These are phyloP conservation scores for Vesta saturnalis DNA, from an alignment of 2,888 invertebrate species.

Conservation along the genomic window DNA sequence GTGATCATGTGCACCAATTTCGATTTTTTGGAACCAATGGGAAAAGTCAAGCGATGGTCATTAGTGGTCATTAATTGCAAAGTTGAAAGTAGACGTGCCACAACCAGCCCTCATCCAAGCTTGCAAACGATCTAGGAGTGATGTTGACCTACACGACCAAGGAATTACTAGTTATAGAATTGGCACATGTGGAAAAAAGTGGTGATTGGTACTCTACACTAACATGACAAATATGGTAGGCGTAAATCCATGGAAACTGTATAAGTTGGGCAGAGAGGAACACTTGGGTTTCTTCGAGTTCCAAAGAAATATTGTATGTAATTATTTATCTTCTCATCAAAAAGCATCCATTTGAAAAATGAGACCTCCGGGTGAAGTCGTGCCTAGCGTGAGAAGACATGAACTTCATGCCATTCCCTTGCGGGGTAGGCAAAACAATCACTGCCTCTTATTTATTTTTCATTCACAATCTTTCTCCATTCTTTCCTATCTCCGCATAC, in stretches of 20 bases:
- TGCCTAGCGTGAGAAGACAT: neutral
- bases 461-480: too few relatives aligned
- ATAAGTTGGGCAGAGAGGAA: neutral
- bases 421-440: too few relatives aligned
- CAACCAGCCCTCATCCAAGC: neutral
- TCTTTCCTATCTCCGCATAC: too few relatives aligned
- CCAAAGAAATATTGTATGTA: neutral
- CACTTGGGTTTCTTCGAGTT: neutral
- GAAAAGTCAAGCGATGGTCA: neutral
- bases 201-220: neutral
- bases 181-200: neutral
- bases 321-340: neutral
- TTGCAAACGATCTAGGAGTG: neutral
- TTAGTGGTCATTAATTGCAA: neutral
- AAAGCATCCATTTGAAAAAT: neutral
- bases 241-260: neutral
- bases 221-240: neutral
- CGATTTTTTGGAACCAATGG: neutral
- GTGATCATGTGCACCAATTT: neutral
- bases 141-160: neutral
- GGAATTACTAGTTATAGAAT: neutral
- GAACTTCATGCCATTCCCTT: too few relatives aligned
- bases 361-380: neutral
- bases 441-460: too few relatives aligned
- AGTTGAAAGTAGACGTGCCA: neutral